Conservation (phyloP, 2,797 vertebrate genomes). For the Cirrhinus molitorella region DNA sequence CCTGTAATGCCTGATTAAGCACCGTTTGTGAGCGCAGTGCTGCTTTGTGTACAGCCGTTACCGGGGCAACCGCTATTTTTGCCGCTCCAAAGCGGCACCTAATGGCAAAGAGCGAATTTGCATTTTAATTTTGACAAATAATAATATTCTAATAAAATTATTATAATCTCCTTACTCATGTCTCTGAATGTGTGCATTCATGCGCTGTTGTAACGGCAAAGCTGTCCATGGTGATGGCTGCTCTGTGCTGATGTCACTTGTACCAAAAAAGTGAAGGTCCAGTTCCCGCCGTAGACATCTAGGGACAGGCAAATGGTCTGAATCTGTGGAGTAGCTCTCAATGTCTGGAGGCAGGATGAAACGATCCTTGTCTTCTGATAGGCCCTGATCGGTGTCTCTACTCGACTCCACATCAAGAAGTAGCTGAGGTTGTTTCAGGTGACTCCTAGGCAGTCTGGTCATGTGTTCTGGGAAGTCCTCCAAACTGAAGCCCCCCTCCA, state of each 20-base stretch:
- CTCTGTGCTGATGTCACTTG: constrained; percentile 62
- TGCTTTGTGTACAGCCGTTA: too few relatives aligned
- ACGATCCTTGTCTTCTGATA: constrained; percentile 71
- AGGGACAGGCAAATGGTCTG: constrained; percentile 82
- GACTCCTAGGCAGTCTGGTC: constrained; percentile 36
- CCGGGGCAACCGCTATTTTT: too few relatives aligned
- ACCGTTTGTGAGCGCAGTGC: too few relatives aligned
- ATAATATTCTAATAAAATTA: too few relatives aligned
- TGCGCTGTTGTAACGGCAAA: constrained; percentile 73
- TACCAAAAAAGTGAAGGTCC: constrained; percentile 75
- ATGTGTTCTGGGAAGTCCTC: constrained; percentile 74
- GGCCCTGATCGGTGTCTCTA: constrained; percentile 38
- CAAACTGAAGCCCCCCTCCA: constrained; percentile 76
- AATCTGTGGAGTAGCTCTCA: constrained; percentile 78
- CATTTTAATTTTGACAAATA: too few relatives aligned
- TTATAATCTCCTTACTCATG: constrained; percentile 85
- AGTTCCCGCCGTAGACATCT: constrained; percentile 73
- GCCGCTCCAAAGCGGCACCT: too few relatives aligned
- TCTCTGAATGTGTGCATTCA: constrained; percentile 79
- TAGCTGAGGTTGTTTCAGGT: constrained; percentile 50
- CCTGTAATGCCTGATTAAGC: too few relatives aligned
- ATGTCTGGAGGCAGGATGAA: constrained; percentile 78
- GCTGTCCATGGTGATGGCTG: constrained; percentile 51
- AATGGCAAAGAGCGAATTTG: too few relatives aligned
- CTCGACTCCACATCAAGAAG: constrained; percentile 34